Evolutionary conservation across 2,888 invertebrate species (phyloP), one percentile per base, ranked within the genome.

Genomic region (Eugnorisma glareosa): DNA sequence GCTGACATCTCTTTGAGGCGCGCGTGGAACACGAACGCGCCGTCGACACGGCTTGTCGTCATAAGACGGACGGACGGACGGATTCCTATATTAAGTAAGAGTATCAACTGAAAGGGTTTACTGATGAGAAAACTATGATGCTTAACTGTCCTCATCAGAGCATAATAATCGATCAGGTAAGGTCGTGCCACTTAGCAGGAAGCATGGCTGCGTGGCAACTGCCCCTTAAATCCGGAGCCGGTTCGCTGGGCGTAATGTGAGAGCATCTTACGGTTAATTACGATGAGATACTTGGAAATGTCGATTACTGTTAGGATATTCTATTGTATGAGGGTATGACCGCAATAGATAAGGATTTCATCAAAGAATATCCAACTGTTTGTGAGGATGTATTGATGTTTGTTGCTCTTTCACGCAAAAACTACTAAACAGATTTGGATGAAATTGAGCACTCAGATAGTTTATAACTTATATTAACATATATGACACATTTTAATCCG

Each of bases 151-250:
- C 21, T 43, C 37, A 70, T 67, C 59, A 72, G 77, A 73, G 82
- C 77, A 73, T 73, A 67, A 68, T 80, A 80, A 83, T 85, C 64
- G 67, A 74, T 79, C 48, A 75, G 66, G 71, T 82, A 70, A 75
- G 68, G 67, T 57, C 61, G 51, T 71, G 70, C 21, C 75, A 79
- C 78, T 75, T 63, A 48, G 51, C 59, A 37, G n/a, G 63, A 24
- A 28, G 74, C 71, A 48, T 68, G 70, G n/a, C 10, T 68, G 45
- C 13, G 45, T 21, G 18, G 0, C 21, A 67, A 57, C 64, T 67
- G 37, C 45, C 74, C 35, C 68, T 66, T 75, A 69, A 83, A 79
- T 72, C 61, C 66, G 24, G 10, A 57, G 54, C 35, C 64, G 40
- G 75, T 43, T 83, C 79, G 48, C 71, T 79, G 48, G 21, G 45